These are phyloP conservation scores for Clanis bilineata DNA, from an alignment of 2,888 invertebrate genomes.

Conservation along the genomic window DNA sequence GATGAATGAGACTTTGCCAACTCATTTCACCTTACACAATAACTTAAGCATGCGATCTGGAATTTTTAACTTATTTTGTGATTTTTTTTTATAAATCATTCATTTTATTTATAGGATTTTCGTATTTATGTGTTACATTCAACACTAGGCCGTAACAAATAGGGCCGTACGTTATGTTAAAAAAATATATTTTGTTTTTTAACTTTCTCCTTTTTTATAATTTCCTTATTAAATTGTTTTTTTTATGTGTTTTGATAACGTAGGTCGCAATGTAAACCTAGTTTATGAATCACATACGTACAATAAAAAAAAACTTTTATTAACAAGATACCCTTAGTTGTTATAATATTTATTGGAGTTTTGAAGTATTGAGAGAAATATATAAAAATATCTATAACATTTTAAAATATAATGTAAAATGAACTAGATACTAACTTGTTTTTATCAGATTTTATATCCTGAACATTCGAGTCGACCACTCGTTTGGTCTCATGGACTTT, in stretches of 20 bases:
- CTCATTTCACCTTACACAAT: background rate
- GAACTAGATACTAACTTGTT: conserved; percentile 4
- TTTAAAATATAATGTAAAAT: background rate
- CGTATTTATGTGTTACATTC: background rate
- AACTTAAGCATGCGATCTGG: background rate
- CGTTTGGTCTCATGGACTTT: background rate
- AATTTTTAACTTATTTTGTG: background rate
- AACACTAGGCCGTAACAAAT: too few species aligned
- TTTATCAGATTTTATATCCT: background rate
- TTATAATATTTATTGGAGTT: too few species aligned
- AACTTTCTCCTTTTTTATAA: too few species aligned
- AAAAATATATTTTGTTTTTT: too few species aligned
- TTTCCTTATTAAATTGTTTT: too few species aligned
- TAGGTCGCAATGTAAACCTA: too few species aligned
- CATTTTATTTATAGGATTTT: background rate
- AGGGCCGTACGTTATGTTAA: too few species aligned
- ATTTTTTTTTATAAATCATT: background rate
- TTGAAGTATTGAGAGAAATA: too few species aligned
- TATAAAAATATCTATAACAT: conserved; percentile 4
- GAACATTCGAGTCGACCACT: background rate
- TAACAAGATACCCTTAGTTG: too few species aligned
- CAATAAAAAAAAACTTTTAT: background rate
- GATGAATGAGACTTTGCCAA: background rate
- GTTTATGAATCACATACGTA: too few species aligned
- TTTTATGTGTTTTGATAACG: too few species aligned